phyloP scores from a whole-genome alignment of 2,113 vertebrate species.

The Corythaeola cristata region DNA sequence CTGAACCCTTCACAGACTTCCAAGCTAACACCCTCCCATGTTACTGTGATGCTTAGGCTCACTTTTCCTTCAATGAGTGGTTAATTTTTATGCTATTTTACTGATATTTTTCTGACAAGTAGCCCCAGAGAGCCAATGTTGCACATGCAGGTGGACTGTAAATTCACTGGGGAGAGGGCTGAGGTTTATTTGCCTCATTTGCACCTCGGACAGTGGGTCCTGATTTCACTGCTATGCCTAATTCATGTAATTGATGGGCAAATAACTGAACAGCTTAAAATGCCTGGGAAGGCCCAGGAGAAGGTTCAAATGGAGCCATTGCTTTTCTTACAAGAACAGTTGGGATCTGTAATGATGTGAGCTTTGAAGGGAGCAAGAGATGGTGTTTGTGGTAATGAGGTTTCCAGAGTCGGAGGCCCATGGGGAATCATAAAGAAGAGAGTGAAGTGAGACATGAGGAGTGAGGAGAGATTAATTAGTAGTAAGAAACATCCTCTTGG shows the following conservation, averaged over 20 bases:
- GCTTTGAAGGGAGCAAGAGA: constrained; percentile 34
- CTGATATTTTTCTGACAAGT: not conserved
- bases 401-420: constrained; percentile 12
- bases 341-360: constrained; percentile 31
- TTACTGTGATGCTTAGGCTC: not conserved
- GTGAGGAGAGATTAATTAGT: constrained; percentile 44
- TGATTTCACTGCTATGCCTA: not conserved
- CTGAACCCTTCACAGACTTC: not conserved
- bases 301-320: constrained; percentile 21
- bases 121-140: not conserved
- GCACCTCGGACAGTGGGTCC: constrained; percentile 44
- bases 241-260: constrained; percentile 35
- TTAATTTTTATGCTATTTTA: not conserved
- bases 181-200: constrained; percentile 46
- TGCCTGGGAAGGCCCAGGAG: constrained; percentile 10
- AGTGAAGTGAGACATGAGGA: constrained; percentile 6
- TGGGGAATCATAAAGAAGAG: not conserved
- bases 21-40: not conserved
- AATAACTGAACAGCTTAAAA: constrained; percentile 34
- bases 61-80: not conserved
- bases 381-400: constrained; percentile 41
- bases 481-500: not conserved
- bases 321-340: not conserved
- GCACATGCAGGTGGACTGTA: not conserved
- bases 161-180: not conserved